Evolutionary conservation across 2,113 vertebrate genomes (phyloP).

Genomic region (Nibea coibor): DNA sequence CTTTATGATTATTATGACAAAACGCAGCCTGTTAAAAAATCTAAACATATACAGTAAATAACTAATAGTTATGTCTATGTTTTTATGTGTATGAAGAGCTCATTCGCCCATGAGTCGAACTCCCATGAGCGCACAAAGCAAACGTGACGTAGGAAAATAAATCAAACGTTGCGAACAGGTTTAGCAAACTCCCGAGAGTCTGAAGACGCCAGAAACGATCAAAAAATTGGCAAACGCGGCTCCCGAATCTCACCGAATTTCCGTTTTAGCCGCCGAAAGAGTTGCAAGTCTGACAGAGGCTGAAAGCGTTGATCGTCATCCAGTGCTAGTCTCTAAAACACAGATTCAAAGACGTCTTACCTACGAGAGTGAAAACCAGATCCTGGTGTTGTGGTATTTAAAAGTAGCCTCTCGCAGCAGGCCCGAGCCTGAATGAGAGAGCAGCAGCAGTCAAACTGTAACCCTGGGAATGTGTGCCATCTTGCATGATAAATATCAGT

Average conservation of each 20-base stretch:
- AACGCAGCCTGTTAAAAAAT: not conserved
- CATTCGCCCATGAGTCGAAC: not conserved
- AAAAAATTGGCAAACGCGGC: not conserved
- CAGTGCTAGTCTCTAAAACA: not conserved
- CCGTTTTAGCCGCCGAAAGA: not conserved
- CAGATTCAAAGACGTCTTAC: slow-evolving; percentile 22
- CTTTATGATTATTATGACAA: not conserved
- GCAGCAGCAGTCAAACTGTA: slow-evolving; percentile 35
- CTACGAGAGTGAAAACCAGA: not conserved
- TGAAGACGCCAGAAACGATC: not conserved
- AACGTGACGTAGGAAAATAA: not conserved
- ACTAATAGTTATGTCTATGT: no score
- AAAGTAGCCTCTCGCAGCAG: not conserved
- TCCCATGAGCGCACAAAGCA: not conserved
- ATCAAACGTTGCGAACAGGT: not conserved
- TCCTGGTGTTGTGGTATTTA: not conserved
- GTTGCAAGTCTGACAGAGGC: not conserved
- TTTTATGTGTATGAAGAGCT: not conserved
- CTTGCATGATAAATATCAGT: slow-evolving; percentile 70
- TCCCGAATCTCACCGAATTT: not conserved
- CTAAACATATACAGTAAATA: not conserved
- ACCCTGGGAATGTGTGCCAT: slow-evolving; percentile 69
- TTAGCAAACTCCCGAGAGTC: not conserved
- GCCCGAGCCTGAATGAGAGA: slow-evolving; percentile 22
- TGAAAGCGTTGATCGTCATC: not conserved